Base-by-base conservation (phyloP, 2,888 invertebrate genomes). In the Axea sp. region DNA sequence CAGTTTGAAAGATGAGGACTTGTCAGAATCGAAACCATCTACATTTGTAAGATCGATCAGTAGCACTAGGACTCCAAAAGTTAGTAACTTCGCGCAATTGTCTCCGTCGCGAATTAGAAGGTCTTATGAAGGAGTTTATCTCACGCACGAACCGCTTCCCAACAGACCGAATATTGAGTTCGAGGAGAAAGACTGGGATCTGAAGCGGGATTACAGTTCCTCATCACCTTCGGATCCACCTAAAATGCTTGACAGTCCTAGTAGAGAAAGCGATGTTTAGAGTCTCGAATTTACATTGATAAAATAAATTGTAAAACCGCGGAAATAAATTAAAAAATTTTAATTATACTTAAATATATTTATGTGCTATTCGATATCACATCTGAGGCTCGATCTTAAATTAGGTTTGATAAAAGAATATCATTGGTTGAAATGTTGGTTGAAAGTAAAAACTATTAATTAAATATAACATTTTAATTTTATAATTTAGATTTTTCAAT, bases 141-240 rank as follows among this genome's bases (percentile, higher is more conserved):
- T 93, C 77, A 96, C 96, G 5, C 90, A 95, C 84, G 96, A 96
- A 88, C 96, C 96, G 49, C 88, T 96, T 77, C 90, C 92, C 0
- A 90, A 91, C 77, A 91, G 92, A 82, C 95, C 96, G 30, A 90
- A 92, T 73, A 90, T 92, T 79, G 94, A 94, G 71, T 95, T 95
- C 88, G 94, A 94, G 78, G 93, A 93, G 77, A 95, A 95, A 87
- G 91, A 92, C 71, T 94, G 93, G 92, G 94, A 94, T 85, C 88
- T 94, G 53, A 92, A 60, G 15, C 59, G 51, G 11, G 75, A 73
- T 64, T 60, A 75, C 14, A 72, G 73, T 53, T 64, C 72, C 14
- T 43, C 73, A 28, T 53, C 60, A 6, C 69, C 69, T 5, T 39
- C 51, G 7, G 75, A 71, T 8, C 51, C 11, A 0, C 37, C 79